These are phyloP conservation scores for Bos taurus DNA, from an alignment of 2,113 vertebrate species.

Conservation along the genomic window DNA sequence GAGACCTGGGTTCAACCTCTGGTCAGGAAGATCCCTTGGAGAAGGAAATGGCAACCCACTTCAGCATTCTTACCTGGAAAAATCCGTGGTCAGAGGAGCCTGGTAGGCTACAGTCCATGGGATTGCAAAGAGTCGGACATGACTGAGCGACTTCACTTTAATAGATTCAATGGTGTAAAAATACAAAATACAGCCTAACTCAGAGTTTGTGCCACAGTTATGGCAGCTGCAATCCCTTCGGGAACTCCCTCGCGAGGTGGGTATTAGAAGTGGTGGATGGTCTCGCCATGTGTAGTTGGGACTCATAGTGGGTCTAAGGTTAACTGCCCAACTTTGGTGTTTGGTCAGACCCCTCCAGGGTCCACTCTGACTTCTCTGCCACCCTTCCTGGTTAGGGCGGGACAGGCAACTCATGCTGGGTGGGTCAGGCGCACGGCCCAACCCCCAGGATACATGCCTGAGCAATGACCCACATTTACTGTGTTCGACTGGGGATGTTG, in stretches of 20 bases:
- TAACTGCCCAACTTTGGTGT: background rate
- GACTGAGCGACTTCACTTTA: background rate
- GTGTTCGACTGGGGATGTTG: background rate
- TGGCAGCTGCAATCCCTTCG: background rate
- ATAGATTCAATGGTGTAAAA: background rate
- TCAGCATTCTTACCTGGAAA: background rate
- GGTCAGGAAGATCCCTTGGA: background rate
- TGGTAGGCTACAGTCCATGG: background rate
- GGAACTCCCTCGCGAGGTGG: fast-evolving
- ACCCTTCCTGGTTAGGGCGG: background rate
- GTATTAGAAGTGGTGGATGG: background rate
- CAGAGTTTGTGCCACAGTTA: background rate
- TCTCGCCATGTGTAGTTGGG: background rate
- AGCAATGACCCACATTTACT: background rate
- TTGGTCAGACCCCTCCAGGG: background rate
- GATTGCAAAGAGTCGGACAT: background rate
- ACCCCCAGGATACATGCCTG: background rate
- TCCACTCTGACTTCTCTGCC: background rate
- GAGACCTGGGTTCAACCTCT: background rate
- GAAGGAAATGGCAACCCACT: background rate
- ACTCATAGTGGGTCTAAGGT: background rate
- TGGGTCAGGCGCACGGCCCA: fast-evolving
- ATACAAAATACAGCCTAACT: background rate
- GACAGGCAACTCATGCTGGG: background rate
- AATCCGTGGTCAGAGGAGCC: background rate